These are phyloP conservation scores for Panonychus citri DNA, from an alignment of 1,140 invertebrate species.

Conservation along the genomic window DNA sequence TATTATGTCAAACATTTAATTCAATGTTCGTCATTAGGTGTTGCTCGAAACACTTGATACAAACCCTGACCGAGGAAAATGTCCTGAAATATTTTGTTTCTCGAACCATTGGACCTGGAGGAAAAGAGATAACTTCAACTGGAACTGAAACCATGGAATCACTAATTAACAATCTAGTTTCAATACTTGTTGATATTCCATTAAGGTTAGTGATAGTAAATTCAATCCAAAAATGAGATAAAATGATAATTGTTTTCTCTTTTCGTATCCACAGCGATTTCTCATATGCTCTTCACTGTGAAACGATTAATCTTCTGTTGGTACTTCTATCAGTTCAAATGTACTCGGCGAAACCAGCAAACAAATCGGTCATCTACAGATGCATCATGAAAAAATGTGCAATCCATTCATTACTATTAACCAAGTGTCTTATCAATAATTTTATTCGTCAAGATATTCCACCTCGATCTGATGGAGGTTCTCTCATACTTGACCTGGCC, in stretches of 20 bases:
- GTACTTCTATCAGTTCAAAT: conserved; percentile 68
- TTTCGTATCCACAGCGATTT: conserved; percentile 39
- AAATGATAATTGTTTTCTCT: conserved; percentile 7
- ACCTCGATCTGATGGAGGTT: conserved; percentile 40
- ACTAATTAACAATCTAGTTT: conserved; percentile 31
- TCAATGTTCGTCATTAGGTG: conserved; percentile 69
- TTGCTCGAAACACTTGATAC: conserved; percentile 63
- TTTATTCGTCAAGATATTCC: conserved; percentile 47
- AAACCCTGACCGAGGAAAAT: conserved; percentile 31
- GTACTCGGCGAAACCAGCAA: conserved; percentile 41
- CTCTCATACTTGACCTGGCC: conserved; percentile 57
- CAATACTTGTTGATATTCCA: conserved; percentile 50
- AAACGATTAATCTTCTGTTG: conserved; percentile 62
- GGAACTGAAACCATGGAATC: conserved; percentile 12
- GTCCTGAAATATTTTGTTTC: conserved; percentile 27
- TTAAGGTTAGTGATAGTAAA: conserved; percentile 20
- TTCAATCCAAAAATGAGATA: not conserved
- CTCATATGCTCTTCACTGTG: conserved; percentile 65
- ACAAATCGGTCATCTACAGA: conserved; percentile 36
- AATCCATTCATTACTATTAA: conserved; percentile 42
- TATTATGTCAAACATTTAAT: conserved; percentile 71
- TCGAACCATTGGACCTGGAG: not conserved
- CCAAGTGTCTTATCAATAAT: conserved; percentile 50
- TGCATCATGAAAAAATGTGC: conserved; percentile 30
- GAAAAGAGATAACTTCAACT: not conserved